Conservation (phyloP, 2,888 invertebrate species). For the Acleris sparsana region DNA sequence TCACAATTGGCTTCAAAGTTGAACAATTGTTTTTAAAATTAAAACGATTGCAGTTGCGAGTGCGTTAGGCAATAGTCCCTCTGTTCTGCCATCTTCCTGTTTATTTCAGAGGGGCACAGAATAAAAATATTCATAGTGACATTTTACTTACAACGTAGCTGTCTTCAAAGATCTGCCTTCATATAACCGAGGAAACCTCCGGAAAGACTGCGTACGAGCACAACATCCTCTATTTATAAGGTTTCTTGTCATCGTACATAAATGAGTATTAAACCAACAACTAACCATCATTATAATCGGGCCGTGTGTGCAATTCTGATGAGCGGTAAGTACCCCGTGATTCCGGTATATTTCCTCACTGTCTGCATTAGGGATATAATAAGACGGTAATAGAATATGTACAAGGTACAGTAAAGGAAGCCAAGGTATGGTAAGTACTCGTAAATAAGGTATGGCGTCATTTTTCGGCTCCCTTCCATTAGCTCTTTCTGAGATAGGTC, state of each 20-base stretch:
- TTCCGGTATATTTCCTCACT: slow-evolving; percentile 38
- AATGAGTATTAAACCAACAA: slow-evolving; percentile 49
- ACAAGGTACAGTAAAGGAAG: not conserved
- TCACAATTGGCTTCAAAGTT: no score
- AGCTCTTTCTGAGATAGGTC: no score
- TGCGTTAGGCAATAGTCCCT: no score
- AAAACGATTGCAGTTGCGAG: no score
- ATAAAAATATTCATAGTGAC: no score
- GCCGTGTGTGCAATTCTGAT: slow-evolving; percentile 52
- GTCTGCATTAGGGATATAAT: not conserved
- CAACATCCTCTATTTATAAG: slow-evolving; percentile 54
- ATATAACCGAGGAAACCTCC: slow-evolving; percentile 3
- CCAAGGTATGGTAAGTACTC: no score
- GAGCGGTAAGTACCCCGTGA: slow-evolving; percentile 41
- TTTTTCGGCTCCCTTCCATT: no score
- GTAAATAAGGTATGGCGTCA: no score
- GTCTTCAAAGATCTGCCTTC: not conserved
- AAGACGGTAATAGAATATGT: not conserved
- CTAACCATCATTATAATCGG: slow-evolving; percentile 54
- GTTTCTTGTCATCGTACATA: slow-evolving; percentile 56
- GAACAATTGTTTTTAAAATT: no score
- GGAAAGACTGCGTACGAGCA: slow-evolving; percentile 42
- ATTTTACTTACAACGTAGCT: no score
- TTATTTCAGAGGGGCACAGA: no score
- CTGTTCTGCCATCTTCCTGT: no score